Base-by-base conservation (phyloP, 2,113 vertebrate species). In the Sminthopsis crassicaudata region DNA sequence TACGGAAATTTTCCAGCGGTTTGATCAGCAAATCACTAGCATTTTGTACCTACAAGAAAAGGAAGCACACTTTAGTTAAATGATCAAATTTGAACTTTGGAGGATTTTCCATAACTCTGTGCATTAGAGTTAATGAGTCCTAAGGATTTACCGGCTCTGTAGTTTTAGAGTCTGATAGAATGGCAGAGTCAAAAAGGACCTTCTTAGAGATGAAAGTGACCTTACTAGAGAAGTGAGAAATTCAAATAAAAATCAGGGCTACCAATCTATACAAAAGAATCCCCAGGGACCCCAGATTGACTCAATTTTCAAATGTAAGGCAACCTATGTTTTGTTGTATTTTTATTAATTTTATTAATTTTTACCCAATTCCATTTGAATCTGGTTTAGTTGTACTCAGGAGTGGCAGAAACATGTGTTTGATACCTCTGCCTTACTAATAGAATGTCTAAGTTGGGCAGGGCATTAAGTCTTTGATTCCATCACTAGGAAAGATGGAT, bases 21-120 rank as follows among this genome's bases (percentile, higher is more conserved):
- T 99, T 99, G 96, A 99, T 99, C 96, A 99, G 99, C 97, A 99
- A 97, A 98, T 99, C 99, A 36, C 99, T 99, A 0, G 99, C 99
- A 2, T 99, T 99, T 95, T 99, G 99, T 36, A 99, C 99, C 99
- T 99, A 97, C 5, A 67, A 97, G 96, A 67, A 94, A 95, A 96
- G 24, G 90, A 96, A 12, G 52, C 46, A 93, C 24, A 52, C 24
- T 26, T 97, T 52, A 26, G 46, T 53, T 51, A 12, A 60, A 6
- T 19, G 36, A 10, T 11, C 2, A 26, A 53, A 53, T 52, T 30
- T 8, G 16, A 92, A 92, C 19, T 23, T 48, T 23, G 19, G n/a
- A 84, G n/a, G n/a, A 23, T n/a, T 84, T 84, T 8, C n/a, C 8
- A 84, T 23, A 42, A 84, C 67, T n/a, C 14, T 11, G 11, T n/a